phyloP scores from a whole-genome alignment of 2,113 vertebrate species.

The Mus pahari region DNA sequence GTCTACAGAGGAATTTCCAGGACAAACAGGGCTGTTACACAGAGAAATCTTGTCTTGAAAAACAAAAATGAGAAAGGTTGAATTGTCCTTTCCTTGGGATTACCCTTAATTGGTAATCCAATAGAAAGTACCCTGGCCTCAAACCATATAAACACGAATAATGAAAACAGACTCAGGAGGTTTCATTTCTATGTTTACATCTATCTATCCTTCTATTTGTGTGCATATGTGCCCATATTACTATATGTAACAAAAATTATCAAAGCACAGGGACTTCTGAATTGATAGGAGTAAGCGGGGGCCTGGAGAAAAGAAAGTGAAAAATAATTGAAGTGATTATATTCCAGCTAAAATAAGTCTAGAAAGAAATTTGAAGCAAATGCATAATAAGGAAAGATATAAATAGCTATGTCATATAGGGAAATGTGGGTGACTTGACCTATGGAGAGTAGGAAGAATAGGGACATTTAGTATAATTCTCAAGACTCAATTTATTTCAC shows the following conservation, averaged over 20 bases:
- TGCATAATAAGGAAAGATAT: neutral
- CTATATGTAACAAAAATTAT: neutral
- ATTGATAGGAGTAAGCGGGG: neutral
- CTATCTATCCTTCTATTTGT: neutral
- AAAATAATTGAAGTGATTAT: neutral
- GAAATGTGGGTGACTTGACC: neutral
- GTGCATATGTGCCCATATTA: neutral
- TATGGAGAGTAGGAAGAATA: neutral
- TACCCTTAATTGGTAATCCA: neutral
- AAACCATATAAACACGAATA: neutral
- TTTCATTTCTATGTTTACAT: neutral
- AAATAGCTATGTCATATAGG: neutral
- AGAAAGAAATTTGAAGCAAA: neutral
- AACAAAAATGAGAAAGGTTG: neutral
- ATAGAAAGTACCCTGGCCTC: neutral
- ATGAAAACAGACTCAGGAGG: neutral
- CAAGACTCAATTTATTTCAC: neutral
- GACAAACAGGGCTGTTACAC: no score
- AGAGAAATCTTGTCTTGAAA: no score
- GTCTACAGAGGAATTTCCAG: no score
- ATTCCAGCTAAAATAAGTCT: neutral
- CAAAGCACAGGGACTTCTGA: neutral
- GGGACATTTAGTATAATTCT: neutral
- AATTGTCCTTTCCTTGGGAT: neutral
- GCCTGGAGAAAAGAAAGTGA: neutral